phyloP scores from a whole-genome alignment of 2,113 vertebrate genomes.

The Cyrtonyx montezumae region DNA sequence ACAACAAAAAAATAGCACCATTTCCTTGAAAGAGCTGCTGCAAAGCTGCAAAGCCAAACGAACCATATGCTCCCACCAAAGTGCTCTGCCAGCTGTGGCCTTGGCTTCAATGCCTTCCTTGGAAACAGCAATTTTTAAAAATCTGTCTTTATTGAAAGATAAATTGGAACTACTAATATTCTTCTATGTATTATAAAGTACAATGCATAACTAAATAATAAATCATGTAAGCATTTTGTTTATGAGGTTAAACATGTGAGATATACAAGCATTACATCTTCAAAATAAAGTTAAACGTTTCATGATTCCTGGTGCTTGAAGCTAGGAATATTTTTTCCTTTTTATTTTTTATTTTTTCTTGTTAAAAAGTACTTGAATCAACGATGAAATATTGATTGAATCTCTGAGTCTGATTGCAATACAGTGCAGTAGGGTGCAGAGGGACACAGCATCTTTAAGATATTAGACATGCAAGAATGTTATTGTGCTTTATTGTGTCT shows the following conservation, averaged over 20 bases:
- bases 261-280: not conserved
- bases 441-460: constrained; percentile 72
- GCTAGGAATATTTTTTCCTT: not conserved
- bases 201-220: constrained; percentile 35
- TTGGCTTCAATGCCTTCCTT: not conserved
- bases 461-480: constrained; percentile 94
- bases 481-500: constrained; percentile 91
- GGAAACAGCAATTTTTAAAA: not conserved
- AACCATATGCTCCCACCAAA: not conserved
- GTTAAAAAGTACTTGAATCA: constrained; percentile 25
- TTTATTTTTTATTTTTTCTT: not conserved
- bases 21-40: not conserved
- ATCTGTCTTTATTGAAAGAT: not conserved
- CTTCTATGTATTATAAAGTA: constrained; percentile 46
- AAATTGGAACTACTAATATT: constrained; percentile 32
- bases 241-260: not conserved
- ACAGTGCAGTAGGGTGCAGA: not conserved
- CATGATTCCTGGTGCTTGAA: constrained; percentile 22
- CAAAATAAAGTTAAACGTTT: constrained; percentile 49
- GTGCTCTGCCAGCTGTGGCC: not conserved
- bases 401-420: constrained; percentile 59
- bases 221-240: constrained; percentile 49
- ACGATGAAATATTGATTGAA: constrained; percentile 64
- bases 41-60: not conserved
- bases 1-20: not conserved